Percentiles rank a stretch among this genome's conserved stretches.
These are phyloP conservation scores for Acanthococcus lagerstroemiae DNA, from an alignment of 2,888 invertebrate genomes.

Conservation along the genomic window DNA sequence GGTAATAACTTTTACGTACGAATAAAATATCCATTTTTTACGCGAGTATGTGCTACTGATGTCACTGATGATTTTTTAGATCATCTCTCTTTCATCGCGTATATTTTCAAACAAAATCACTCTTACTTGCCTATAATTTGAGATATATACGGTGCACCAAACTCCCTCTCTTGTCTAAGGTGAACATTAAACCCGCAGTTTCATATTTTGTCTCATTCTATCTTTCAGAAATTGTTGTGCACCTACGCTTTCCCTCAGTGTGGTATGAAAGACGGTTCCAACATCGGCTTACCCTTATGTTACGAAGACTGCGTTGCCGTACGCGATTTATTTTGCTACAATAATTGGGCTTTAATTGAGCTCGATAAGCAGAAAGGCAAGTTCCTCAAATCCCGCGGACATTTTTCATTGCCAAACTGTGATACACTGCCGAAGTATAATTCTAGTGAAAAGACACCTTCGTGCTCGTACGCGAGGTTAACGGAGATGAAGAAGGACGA, in stretches of 20 bases:
- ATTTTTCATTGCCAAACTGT: slow-evolving; percentile 81
- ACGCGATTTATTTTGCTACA: slow-evolving; percentile 80
- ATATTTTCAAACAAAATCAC: too few species aligned
- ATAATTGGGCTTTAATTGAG: slow-evolving; percentile 84
- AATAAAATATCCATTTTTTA: not conserved
- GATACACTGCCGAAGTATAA: slow-evolving; percentile 60
- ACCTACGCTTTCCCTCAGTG: slow-evolving; percentile 87
- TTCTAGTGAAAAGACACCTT: slow-evolving; percentile 46
- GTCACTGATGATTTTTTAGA: too few species aligned
- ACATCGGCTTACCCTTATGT: slow-evolving; percentile 67
- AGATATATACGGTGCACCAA: too few species aligned
- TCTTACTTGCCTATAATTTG: too few species aligned
- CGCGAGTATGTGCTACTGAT: not conserved
- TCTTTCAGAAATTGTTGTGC: slow-evolving; percentile 65
- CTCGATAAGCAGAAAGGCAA: slow-evolving; percentile 72
- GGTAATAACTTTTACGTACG: too few species aligned
- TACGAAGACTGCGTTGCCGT: slow-evolving; percentile 91
- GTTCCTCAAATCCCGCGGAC: slow-evolving; percentile 68
- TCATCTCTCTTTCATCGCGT: too few species aligned
- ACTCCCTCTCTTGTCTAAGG: too few species aligned
- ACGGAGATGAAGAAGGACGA: slow-evolving; percentile 70
- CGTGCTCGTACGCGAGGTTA: slow-evolving; percentile 72
- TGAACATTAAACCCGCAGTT: too few species aligned
- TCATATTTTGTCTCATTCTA: slow-evolving; percentile 19
- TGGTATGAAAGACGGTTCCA: slow-evolving; percentile 53